phyloP scores from a whole-genome alignment of 2,113 vertebrate genomes.

The Turdus rufiventris region DNA sequence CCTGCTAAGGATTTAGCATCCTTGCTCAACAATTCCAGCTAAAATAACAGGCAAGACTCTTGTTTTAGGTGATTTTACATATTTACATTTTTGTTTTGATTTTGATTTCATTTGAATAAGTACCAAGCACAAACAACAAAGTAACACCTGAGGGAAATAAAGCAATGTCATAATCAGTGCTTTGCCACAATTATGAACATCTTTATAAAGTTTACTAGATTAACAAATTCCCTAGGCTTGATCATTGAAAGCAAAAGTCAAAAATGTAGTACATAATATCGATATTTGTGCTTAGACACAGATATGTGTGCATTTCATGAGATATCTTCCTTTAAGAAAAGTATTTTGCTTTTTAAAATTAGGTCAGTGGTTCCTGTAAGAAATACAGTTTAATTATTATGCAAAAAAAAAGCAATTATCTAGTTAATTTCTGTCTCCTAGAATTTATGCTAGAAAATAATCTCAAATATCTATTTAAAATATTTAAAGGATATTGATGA shows the following conservation, averaged over 20 bases:
- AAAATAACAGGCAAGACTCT: neutral
- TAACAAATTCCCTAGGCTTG: neutral
- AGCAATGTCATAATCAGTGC: neutral
- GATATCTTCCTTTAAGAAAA: neutral
- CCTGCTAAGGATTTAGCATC: neutral
- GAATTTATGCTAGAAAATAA: neutral
- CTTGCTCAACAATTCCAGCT: fast-evolving
- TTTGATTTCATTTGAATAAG: neutral
- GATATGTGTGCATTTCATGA: neutral
- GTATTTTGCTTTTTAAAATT: neutral
- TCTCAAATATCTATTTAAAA: neutral
- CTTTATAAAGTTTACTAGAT: neutral
- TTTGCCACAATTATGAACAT: neutral
- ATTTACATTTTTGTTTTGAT: neutral
- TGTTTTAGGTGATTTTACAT: neutral
- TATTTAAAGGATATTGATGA: neutral
- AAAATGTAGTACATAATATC: neutral
- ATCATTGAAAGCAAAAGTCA: neutral
- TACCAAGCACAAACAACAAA: neutral
- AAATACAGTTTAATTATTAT: neutral
- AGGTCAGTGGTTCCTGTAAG: neutral
- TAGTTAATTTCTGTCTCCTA: neutral
- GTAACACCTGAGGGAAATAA: neutral
- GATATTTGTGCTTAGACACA: fast-evolving
- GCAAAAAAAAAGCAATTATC: neutral